These are phyloP conservation scores for Adelognathus sp. DNA, from an alignment of 2,888 invertebrate species.

Conservation along the genomic window DNA sequence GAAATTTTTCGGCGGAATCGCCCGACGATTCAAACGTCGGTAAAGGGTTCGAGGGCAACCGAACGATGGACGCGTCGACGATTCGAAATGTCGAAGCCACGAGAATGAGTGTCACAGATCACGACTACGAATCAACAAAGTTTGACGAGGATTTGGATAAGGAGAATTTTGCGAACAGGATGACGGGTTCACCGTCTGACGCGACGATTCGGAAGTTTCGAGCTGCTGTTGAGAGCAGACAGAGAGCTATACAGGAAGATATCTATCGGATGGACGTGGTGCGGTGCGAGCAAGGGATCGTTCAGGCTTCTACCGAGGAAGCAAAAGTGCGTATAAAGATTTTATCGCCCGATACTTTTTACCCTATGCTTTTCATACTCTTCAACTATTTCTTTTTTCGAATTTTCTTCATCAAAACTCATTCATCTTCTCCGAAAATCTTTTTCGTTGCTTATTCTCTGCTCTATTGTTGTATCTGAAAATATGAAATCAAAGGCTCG, in stretches of 20 bases:
- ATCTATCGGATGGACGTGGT: slow-evolving; percentile 70
- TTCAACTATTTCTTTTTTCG: too few species aligned
- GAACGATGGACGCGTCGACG: not conserved
- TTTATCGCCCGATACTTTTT: not conserved
- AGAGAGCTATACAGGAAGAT: slow-evolving; percentile 67
- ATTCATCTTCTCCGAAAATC: too few species aligned
- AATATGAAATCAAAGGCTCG: too few species aligned
- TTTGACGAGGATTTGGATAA: not conserved
- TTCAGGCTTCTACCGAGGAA: not conserved
- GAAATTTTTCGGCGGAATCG: not conserved
- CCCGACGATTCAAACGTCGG: not conserved
- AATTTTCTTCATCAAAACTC: too few species aligned
- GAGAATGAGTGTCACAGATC: not conserved
- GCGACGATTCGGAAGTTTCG: slow-evolving; percentile 25
- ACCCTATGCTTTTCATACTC: too few species aligned
- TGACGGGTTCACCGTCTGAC: not conserved
- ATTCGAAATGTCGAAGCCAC: not conserved
- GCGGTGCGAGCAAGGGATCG: slow-evolving; percentile 50
- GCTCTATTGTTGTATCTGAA: too few species aligned
- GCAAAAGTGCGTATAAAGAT: not conserved
- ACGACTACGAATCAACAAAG: slow-evolving; percentile 21
- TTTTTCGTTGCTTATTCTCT: too few species aligned
- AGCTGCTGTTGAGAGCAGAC: slow-evolving; percentile 57
- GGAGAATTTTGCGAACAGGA: not conserved
- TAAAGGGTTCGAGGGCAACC: not conserved